phyloP scores from a whole-genome alignment of 1,140 invertebrate genomes.

The Ectropis grisescens region DNA sequence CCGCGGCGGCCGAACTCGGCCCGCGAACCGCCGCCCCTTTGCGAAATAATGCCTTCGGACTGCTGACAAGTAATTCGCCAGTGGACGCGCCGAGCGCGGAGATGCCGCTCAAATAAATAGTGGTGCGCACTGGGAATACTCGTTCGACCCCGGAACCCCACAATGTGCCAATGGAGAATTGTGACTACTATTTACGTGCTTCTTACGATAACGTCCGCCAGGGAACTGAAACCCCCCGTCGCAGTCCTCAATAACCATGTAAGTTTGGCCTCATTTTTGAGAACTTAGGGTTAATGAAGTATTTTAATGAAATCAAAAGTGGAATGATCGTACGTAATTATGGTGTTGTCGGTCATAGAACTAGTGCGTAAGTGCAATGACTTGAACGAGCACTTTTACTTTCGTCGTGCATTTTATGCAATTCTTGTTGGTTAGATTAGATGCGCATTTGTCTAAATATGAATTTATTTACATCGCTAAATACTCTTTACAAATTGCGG shows the following conservation, averaged over 20 bases:
- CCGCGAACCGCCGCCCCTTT: conserved; percentile 34
- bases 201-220: conserved; percentile 24
- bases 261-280: conserved; percentile 21
- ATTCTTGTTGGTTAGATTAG: too few species aligned
- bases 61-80: conserved; percentile 35
- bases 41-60: conserved; percentile 60
- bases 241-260: conserved; percentile 42
- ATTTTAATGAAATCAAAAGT: too few species aligned
- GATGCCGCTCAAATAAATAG: conserved; percentile 59
- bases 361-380: conserved; percentile 37
- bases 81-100: conserved; percentile 44
- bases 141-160: conserved; percentile 25
- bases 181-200: conserved; percentile 53
- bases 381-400: conserved; percentile 49
- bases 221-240: conserved; percentile 29
- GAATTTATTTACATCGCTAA: too few species aligned
- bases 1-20: conserved; percentile 55
- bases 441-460: too few species aligned
- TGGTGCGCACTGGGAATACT: conserved; percentile 23
- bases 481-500: too few species aligned
- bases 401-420: conserved; percentile 17
- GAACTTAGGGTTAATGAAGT: too few species aligned
- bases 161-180: conserved; percentile 61
- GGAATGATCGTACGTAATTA: too few species aligned
- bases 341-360: conserved; percentile 18